Evolutionary conservation across 2,113 vertebrate genomes (phyloP).

Genomic region (Leptodactylus fuscus): DNA sequence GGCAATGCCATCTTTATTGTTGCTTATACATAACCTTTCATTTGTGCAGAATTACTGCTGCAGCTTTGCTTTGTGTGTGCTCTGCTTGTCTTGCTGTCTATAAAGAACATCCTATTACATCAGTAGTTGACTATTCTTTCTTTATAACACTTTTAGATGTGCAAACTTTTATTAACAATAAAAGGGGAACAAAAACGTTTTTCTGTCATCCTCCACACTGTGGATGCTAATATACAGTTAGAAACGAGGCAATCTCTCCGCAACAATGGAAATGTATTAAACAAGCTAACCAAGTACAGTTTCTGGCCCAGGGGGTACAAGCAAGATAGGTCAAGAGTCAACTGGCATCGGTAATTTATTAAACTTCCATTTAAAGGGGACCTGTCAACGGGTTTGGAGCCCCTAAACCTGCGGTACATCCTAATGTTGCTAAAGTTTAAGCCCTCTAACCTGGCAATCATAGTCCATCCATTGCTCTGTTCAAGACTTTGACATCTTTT

Average conservation of each 20-base stretch:
- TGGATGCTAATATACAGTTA: background rate
- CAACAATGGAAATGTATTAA: background rate
- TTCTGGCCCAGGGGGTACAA: background rate
- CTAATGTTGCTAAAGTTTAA: no score
- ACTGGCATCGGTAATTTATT: background rate
- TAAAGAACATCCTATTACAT: slow-evolving; percentile 7
- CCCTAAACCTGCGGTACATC: no score
- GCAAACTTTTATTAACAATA: background rate
- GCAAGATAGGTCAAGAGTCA: background rate
- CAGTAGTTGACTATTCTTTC: background rate
- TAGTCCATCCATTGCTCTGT: no score
- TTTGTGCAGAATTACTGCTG: background rate
- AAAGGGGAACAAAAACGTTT: background rate
- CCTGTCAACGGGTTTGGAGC: no score
- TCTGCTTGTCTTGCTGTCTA: background rate
- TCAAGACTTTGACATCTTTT: no score
- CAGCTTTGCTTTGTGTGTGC: background rate
- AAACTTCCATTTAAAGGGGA: background rate
- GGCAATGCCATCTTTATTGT: background rate
- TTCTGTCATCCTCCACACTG: background rate
- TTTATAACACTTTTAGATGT: background rate
- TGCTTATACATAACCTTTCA: background rate
- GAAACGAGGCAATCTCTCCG: background rate
- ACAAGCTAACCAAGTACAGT: no score
- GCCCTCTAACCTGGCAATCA: no score